These are phyloP conservation scores for Polydrusus pterygomalis DNA, from an alignment of 2,888 invertebrate species.

Conservation along the genomic window DNA sequence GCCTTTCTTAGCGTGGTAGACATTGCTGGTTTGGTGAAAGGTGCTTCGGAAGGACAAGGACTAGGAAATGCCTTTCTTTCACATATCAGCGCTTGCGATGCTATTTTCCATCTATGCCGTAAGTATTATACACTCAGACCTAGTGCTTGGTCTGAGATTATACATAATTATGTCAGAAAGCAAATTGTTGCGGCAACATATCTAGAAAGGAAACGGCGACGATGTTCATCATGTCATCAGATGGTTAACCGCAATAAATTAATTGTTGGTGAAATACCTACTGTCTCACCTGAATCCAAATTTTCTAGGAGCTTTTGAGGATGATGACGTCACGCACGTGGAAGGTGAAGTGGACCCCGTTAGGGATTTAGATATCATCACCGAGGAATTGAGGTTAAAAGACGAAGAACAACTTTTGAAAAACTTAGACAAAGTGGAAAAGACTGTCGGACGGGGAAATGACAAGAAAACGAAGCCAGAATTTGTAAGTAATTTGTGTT, in stretches of 20 bases:
- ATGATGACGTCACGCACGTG: slow-evolving; percentile 97
- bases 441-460: slow-evolving; percentile 85
- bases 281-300: neutral
- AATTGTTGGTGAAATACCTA: too few relatives aligned
- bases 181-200: too few relatives aligned
- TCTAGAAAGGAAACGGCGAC: too few relatives aligned
- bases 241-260: neutral
- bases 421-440: slow-evolving; percentile 90
- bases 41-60: slow-evolving; percentile 98
- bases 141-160: too few relatives aligned
- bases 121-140: too few relatives aligned
- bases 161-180: too few relatives aligned
- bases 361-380: slow-evolving; percentile 96
- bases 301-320: slow-evolving; percentile 92
- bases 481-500: slow-evolving; percentile 87
- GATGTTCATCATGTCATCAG: too few relatives aligned
- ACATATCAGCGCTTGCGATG: slow-evolving; percentile 98
- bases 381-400: slow-evolving; percentile 95
- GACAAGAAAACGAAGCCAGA: slow-evolving; percentile 98
- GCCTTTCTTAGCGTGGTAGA: slow-evolving; percentile 98
- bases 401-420: slow-evolving; percentile 92
- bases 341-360: slow-evolving; percentile 99
- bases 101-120: slow-evolving; percentile 97
- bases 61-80: slow-evolving; percentile 99
- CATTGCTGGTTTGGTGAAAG: slow-evolving; percentile 98